Evolutionary conservation across 92 coral and sea anemone genomes (phyloP), one percentile per base, ranked within the genome.

Genomic region (Palythoa caribaeorum): DNA sequence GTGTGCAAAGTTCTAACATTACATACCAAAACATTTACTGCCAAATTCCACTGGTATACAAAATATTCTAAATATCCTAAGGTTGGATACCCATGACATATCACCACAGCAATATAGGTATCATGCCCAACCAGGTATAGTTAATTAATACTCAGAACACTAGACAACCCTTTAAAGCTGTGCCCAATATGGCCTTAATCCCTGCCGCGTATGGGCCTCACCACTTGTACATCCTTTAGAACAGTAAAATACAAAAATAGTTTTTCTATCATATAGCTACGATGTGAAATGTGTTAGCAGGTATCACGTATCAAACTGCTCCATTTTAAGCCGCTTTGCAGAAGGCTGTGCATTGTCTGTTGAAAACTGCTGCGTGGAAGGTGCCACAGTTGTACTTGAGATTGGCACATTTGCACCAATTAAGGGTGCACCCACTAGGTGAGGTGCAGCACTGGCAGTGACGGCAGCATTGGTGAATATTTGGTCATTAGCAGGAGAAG

Each of bases 261-360:
- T 21, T 80, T 28, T 16, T 71, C 14, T 48, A 50, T 28, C 39
- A 54, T 48, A 38, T 85, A 35, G 54, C 35, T 21, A n/a, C 90
- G 21, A 77, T 81, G 51, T 13, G 10, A 12, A 36, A 20, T 21
- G 13, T 73, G 52, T 11, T 38, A n/a, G 59, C 28, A 10, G 9
- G 36, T 78, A 78, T 91, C 93, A 91, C 78, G 91, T 83, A 71
- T 91, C 93, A 77, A 88, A 91, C 83, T 87, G 85, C 62, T 91
- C 93, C 76, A 90, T 83, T 84, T 91, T 91, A 21, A 90, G 93
- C 38, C 89, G 76, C 20, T 87, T 87, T 54, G 89, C 48, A 13
- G 91, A 87, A 48, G 91, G 60, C 6, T 63, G 87, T 62, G 73
- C 38, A 21, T 79, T 79, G 71, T 79, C 73, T 38, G 71, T 38